Conservation (phyloP, 2,797 vertebrate genomes). For the Enteromius unitaeniatus region DNA sequence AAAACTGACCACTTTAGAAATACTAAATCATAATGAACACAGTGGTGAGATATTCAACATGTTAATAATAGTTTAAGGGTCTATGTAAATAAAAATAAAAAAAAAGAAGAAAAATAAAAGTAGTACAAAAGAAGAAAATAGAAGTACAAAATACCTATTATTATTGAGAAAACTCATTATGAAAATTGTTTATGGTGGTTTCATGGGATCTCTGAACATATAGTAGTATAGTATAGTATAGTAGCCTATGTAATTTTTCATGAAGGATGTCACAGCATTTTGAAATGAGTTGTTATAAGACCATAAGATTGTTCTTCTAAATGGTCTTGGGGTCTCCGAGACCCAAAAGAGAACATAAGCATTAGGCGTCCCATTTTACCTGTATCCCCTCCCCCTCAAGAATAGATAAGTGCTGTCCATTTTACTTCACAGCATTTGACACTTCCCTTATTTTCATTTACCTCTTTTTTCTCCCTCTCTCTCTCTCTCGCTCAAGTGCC, state of each 20-base stretch:
- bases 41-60: neutral
- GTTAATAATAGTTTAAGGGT: neutral
- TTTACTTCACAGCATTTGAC: slow-evolving; percentile 29
- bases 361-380: neutral
- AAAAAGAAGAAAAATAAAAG: neutral
- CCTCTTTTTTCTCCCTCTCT: neutral
- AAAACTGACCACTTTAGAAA: neutral
- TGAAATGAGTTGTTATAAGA: neutral
- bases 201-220: neutral
- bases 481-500: slow-evolving; percentile 46
- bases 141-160: too few relatives aligned
- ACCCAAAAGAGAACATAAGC: neutral
- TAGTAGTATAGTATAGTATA: too few relatives aligned
- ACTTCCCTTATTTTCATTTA: slow-evolving; percentile 39
- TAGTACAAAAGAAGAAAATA: too few relatives aligned
- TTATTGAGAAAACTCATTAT: neutral
- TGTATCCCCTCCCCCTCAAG: neutral
- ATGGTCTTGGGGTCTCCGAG: neutral
- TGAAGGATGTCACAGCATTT: neutral
- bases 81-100: neutral
- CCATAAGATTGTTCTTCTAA: neutral
- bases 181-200: neutral
- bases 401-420: neutral
- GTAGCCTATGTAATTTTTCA: neutral
- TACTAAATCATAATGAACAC: neutral